phyloP scores from a whole-genome alignment of 2,888 invertebrate genomes.

The Boloria selene region DNA sequence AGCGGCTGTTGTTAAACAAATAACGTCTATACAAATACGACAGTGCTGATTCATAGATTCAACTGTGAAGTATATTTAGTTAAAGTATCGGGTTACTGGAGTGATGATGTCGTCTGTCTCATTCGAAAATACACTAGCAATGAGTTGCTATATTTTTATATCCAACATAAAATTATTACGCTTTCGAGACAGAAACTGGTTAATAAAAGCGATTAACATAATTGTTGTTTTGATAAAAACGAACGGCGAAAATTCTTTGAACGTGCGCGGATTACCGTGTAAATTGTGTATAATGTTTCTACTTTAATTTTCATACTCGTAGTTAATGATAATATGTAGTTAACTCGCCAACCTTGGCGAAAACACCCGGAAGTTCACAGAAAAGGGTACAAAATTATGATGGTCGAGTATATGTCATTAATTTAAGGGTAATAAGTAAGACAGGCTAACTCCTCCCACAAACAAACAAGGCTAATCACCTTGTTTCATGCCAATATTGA shows the following conservation, averaged over 20 bases:
- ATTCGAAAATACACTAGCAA: slow-evolving; percentile 8
- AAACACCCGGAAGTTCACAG: slow-evolving; percentile 24
- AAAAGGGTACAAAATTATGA: slow-evolving; percentile 21
- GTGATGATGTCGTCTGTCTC: slow-evolving; percentile 28
- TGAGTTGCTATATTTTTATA: slow-evolving; percentile 8
- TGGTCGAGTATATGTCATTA: slow-evolving; percentile 25
- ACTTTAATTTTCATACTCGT: slow-evolving; percentile 24
- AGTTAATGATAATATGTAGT: slow-evolving; percentile 17
- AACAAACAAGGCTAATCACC: slow-evolving; percentile 35
- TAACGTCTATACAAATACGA: slow-evolving; percentile 32
- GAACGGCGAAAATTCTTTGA: slow-evolving; percentile 17
- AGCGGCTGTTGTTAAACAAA: slow-evolving; percentile 35
- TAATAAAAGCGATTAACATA: slow-evolving; percentile 26
- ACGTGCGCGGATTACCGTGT: slow-evolving; percentile 20
- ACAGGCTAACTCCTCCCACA: slow-evolving; percentile 30
- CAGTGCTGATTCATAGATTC: slow-evolving; percentile 35
- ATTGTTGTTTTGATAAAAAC: slow-evolving; percentile 31
- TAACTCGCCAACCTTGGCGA: slow-evolving; percentile 27
- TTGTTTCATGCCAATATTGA: slow-evolving; percentile 26
- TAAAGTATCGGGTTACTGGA: slow-evolving; percentile 34
- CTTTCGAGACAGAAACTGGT: slow-evolving; percentile 23
- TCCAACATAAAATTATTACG: neutral
- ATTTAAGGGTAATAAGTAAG: slow-evolving; percentile 32
- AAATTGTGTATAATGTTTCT: slow-evolving; percentile 26
- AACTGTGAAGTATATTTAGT: slow-evolving; percentile 36